These are phyloP conservation scores for Caenorhabditis briggsae DNA, from an alignment of 1,140 invertebrate species.

Conservation along the genomic window DNA sequence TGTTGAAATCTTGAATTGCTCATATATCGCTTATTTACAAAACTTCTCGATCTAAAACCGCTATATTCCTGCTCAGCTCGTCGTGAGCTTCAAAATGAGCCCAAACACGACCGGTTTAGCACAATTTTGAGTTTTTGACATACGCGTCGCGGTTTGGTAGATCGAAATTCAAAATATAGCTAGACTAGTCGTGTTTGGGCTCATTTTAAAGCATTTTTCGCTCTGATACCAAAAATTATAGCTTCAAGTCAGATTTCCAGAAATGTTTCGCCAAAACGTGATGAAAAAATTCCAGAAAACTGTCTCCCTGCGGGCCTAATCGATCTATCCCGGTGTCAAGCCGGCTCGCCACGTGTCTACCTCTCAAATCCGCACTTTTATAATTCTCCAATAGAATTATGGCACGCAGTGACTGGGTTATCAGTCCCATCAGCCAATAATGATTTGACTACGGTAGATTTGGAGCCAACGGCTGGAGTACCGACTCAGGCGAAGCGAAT, in stretches of 20 bases:
- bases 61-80: too few species aligned
- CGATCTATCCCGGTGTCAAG: slow-evolving; percentile 71
- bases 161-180: too few species aligned
- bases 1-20: neutral
- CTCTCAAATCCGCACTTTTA: slow-evolving; percentile 74
- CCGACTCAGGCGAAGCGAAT: slow-evolving; percentile 69
- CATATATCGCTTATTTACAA: neutral
- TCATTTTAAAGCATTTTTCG: too few species aligned
- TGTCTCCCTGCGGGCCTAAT: slow-evolving; percentile 73
- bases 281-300: too few species aligned
- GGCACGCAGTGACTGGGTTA: neutral
- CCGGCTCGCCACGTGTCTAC: slow-evolving; percentile 75
- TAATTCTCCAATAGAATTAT: slow-evolving; percentile 68
- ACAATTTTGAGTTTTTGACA: too few species aligned
- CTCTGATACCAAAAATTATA: too few species aligned
- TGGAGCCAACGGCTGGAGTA: slow-evolving; percentile 74
- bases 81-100: too few species aligned
- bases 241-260: too few species aligned
- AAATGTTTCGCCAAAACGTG: too few species aligned
- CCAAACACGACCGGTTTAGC: too few species aligned
- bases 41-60: neutral
- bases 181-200: too few species aligned
- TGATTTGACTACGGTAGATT: slow-evolving; percentile 72
- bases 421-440: slow-evolving; percentile 49
- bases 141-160: too few species aligned